A percentile compares a stretch with the other conserved stretches of the same genome.
Conservation (phyloP, 2,888 invertebrate species). For the Sepioteuthis lessoniana region DNA sequence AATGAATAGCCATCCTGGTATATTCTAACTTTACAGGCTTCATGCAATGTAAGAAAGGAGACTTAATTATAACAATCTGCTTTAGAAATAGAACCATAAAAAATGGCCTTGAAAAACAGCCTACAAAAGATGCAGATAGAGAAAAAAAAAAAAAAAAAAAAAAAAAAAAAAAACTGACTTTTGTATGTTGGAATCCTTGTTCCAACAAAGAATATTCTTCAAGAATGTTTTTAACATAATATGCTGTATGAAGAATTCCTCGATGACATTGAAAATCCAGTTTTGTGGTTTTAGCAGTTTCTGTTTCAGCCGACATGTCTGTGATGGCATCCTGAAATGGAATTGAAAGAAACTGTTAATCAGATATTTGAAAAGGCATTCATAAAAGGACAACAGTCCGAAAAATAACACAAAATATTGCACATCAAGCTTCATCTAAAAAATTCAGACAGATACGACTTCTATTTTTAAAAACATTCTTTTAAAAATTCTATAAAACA, state of each 20-base stretch:
- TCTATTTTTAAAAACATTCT: too few species aligned
- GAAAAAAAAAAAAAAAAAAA: neutral
- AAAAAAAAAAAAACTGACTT: constrained; percentile 55
- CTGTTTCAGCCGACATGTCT: constrained; percentile 79
- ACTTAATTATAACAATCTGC: too few species aligned
- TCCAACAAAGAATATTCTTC: constrained; percentile 63
- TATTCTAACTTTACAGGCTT: too few species aligned
- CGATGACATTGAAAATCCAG: constrained; percentile 82
- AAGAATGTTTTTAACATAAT: constrained; percentile 82
- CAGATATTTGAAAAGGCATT: neutral
- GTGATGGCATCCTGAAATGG: constrained; percentile 85
- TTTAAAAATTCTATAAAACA: too few species aligned
- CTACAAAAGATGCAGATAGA: too few species aligned
- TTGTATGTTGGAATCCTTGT: constrained; percentile 64
- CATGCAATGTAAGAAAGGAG: too few species aligned
- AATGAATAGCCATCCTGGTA: too few species aligned
- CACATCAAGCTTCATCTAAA: too few species aligned
- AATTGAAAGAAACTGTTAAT: neutral
- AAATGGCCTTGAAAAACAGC: neutral
- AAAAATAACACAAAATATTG: too few species aligned
- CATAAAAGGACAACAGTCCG: too few species aligned
- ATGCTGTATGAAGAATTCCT: constrained; percentile 89
- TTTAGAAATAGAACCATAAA: neutral
- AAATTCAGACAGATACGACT: too few species aligned
- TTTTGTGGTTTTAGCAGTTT: constrained; percentile 81